Conservation (phyloP, 2,888 invertebrate genomes). For the Tupiocoris notatus region DNA sequence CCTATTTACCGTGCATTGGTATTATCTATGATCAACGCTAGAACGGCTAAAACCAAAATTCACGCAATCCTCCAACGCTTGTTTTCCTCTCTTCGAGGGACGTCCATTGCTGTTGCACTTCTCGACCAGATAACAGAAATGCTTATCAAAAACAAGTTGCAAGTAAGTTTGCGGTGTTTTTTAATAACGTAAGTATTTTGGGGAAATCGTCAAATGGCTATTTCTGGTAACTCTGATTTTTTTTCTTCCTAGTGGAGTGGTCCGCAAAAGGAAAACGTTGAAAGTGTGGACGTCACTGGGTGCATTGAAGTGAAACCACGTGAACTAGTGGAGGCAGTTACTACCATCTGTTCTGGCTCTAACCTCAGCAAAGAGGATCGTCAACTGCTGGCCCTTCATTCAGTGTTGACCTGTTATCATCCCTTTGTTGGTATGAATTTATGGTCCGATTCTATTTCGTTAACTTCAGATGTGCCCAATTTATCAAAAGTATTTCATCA, state of each 20-base stretch:
- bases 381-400: conserved; percentile 63
- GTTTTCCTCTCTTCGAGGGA: conserved; percentile 62
- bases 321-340: conserved; percentile 55
- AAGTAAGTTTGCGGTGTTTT: conserved; percentile 26
- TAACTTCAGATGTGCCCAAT: too few relatives aligned
- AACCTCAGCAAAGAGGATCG: conserved; percentile 58
- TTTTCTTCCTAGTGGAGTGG: conserved; percentile 51
- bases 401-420: conserved; percentile 73
- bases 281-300: conserved; percentile 51
- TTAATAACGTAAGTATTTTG: too few relatives aligned
- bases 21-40: conserved; percentile 64
- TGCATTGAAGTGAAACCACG: conserved; percentile 51
- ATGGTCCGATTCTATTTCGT: too few relatives aligned
- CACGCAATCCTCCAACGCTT: conserved; percentile 60
- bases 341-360: conserved; percentile 55
- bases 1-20: conserved; percentile 72
- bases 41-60: conserved; percentile 64
- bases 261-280: conserved; percentile 53
- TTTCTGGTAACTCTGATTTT: too few relatives aligned
- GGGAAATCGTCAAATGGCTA: too few relatives aligned
- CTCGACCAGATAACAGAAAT: conserved; percentile 64
- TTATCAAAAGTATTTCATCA: too few relatives aligned
- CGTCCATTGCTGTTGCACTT: conserved; percentile 63
- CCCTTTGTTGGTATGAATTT: conserved; percentile 61
- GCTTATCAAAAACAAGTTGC: conserved; percentile 53